Base-by-base conservation (phyloP, 2,113 vertebrate genomes). In the Willisornis vidua region DNA sequence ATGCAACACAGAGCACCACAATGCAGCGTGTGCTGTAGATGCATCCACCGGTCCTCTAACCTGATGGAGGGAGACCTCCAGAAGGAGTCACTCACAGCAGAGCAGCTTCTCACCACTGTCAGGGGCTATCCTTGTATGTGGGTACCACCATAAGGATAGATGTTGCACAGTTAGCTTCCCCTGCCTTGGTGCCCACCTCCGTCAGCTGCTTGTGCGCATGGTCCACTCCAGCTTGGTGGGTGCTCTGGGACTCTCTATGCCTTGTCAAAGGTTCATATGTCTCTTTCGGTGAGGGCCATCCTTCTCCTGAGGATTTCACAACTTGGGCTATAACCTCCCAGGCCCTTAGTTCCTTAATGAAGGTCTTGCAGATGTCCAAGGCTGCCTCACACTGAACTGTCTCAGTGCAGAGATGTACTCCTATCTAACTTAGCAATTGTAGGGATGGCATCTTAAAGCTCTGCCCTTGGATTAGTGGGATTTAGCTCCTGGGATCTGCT, bases 381-480 rank as follows among this genome's bases (percentile, higher is more conserved):
- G 28, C 19, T 78, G 35, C 57, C 19, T 78, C 41, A 17, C 33
- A 37, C 19, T 4, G 8, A 77, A 33, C 24, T 31, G 33, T 35
- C 22, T 84, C 76, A 33, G 51, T 37, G n/a, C 65, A 68, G 67
- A 67, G 81, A 6, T 0, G 1, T 37, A 3, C 37, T 93, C 35
- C 28, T 35, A 41, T 74, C 79, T 90, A 74, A 63, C 19, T 48
- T 3, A 48, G n/a, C 3, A 78, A 57, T 31, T 70, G 33, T 63
- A 71, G n/a, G 19, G 45, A 86, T 58, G 52, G 59, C 37, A 59
- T 55, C 52, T 92, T 95, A 93, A 90, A 82, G 63, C 41, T 93
- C 67, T 87, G 77, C 51, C 85, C 83, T 93, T 77, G 90, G 95
- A 96, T 96, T 96, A 97, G 79, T 49, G 48, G 84, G 94, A 84